These are phyloP conservation scores for Eremophila alpestris DNA, from an alignment of 2,797 vertebrate species.

Conservation along the genomic window DNA sequence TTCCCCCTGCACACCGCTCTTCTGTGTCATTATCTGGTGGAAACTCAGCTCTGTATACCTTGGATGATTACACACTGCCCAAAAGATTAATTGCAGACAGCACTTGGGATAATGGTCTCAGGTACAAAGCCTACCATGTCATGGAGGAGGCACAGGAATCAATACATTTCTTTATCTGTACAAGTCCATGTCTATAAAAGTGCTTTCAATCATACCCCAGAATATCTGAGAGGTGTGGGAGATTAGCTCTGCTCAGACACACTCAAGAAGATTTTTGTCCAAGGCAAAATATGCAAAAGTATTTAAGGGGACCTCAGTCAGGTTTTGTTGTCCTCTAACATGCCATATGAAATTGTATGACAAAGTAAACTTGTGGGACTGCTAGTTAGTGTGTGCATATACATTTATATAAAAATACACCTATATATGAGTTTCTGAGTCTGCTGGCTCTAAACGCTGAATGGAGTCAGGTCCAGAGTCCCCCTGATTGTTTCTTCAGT, in stretches of 20 bases:
- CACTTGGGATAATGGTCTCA: conserved; percentile 69
- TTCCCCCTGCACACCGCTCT: not conserved
- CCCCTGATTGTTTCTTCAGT: not conserved
- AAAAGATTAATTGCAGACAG: conserved; percentile 76
- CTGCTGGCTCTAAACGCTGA: not conserved
- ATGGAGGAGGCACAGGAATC: conserved; percentile 35
- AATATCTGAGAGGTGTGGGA: not conserved
- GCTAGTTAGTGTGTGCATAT: rapidly evolving
- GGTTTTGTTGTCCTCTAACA: not conserved
- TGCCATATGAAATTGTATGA: not conserved
- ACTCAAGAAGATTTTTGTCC: not conserved
- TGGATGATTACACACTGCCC: conserved; percentile 62
- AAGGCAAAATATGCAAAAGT: not conserved
- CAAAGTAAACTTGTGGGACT: not conserved
- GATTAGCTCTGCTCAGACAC: not conserved
- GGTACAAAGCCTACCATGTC: conserved; percentile 36
- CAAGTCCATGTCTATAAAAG: conserved; percentile 12
- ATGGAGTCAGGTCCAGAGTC: rapidly evolving
- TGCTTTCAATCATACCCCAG: conserved; percentile 44
- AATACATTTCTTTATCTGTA: conserved; percentile 58
- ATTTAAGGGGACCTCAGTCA: not conserved
- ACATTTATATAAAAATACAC: rapidly evolving
- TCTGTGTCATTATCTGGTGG: conserved; percentile 28
- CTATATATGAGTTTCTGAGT: not conserved
- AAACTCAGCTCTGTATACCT: conserved; percentile 41